A percentile compares a stretch with the other conserved stretches of the same genome.
phyloP scores from a whole-genome alignment of 1,140 invertebrate species.

The Rhyacophila brunnea region DNA sequence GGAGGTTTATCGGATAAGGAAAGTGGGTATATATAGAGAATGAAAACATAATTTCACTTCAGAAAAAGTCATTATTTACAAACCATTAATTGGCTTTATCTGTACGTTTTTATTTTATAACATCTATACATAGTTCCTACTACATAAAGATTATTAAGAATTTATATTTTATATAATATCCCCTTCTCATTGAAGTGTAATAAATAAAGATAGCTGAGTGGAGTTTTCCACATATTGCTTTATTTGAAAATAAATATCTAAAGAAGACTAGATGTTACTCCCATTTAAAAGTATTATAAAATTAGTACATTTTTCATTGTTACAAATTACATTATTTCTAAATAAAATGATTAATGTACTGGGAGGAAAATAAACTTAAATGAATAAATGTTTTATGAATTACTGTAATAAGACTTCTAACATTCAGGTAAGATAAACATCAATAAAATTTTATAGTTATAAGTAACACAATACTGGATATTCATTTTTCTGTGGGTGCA shows the following conservation, averaged over 20 bases:
- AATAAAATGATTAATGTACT: background rate
- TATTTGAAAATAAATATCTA: background rate
- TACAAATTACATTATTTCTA: background rate
- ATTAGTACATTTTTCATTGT: background rate
- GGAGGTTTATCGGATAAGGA: too few relatives aligned
- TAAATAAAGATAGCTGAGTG: background rate
- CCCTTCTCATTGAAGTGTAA: background rate
- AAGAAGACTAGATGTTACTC: conserved; percentile 9
- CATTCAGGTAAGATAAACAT: background rate
- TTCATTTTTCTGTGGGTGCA: too few relatives aligned
- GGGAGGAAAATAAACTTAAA: background rate
- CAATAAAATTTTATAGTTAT: background rate
- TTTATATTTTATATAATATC: conserved; percentile 1
- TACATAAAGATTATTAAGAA: conserved; percentile 21
- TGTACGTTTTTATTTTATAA: conserved; percentile 24
- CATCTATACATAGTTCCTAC: conserved; percentile 29
- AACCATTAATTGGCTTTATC: conserved; percentile 20
- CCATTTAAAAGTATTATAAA: background rate
- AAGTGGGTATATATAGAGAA: too few relatives aligned
- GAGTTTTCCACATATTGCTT: background rate
- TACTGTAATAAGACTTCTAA: background rate
- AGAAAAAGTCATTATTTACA: background rate
- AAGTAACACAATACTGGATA: background rate
- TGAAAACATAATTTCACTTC: too few relatives aligned
- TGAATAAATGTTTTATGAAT: background rate